Evolutionary conservation across 1,140 invertebrate genomes (phyloP).

Genomic region (Eufriesea mexicana): DNA sequence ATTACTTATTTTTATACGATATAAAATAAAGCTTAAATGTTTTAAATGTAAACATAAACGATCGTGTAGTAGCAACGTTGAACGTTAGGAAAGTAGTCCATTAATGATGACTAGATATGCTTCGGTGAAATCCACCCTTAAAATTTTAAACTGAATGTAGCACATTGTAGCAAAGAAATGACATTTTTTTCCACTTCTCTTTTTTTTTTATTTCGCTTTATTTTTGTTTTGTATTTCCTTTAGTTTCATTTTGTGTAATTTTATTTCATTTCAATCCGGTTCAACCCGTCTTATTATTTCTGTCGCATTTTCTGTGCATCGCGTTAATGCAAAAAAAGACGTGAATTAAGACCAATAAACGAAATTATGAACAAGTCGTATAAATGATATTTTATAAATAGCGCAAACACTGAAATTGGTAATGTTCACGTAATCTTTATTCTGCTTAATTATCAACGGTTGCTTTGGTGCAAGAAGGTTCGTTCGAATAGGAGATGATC

Average conservation of each 20-base stretch:
- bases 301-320: not conserved
- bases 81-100: not conserved
- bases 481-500: slow-evolving; percentile 50
- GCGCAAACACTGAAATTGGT: not conserved
- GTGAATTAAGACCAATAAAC: not conserved
- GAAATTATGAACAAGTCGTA: not conserved
- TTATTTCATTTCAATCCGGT: not conserved
- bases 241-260: not conserved
- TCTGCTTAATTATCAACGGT: slow-evolving; percentile 45
- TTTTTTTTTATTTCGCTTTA: not conserved
- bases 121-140: not conserved
- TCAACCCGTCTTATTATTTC: not conserved
- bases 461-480: slow-evolving; percentile 50
- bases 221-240: not conserved
- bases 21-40: not conserved
- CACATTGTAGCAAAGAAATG: not conserved
- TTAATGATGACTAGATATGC: slow-evolving; percentile 7
- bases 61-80: not conserved
- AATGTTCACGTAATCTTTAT: not conserved
- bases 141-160: not conserved
- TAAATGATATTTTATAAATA: slow-evolving; percentile 30
- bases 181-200: not conserved
- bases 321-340: no score
- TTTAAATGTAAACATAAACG: not conserved
- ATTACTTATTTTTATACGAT: not conserved